Conservation (phyloP, 2,113 vertebrate species). For the Phyllopteryx taeniolatus region DNA sequence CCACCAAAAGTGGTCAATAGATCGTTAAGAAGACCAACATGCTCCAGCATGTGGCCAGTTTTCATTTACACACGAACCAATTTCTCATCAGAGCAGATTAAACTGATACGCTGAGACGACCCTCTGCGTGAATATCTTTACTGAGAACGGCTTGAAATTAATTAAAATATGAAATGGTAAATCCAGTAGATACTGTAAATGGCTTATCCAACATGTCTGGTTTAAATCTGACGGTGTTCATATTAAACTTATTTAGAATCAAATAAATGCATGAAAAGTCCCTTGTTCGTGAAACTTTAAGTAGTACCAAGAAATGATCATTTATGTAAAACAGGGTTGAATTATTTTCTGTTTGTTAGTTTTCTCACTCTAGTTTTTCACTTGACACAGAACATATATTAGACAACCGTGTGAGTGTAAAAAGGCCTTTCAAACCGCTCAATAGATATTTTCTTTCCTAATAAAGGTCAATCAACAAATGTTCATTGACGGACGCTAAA, state of each 20-base stretch:
- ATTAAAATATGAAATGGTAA: constrained; percentile 8
- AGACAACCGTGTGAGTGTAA: neutral
- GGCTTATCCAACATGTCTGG: neutral
- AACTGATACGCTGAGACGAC: constrained; percentile 13
- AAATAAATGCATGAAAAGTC: neutral
- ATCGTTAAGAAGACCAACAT: constrained; percentile 49
- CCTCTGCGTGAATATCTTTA: constrained; percentile 3
- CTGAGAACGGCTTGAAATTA: neutral
- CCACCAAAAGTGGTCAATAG: constrained; percentile 49
- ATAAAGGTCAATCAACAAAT: neutral
- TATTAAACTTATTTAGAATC: neutral
- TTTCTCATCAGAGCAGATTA: constrained; percentile 12
- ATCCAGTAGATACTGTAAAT: neutral
- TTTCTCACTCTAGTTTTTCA: neutral
- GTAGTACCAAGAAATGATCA: no score
- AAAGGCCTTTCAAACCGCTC: neutral
- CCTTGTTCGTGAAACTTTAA: neutral
- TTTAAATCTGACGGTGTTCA: neutral
- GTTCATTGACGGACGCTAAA: neutral
- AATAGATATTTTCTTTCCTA: neutral
- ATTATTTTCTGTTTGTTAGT: neutral
- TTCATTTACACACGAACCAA: constrained; percentile 26
- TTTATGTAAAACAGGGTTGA: neutral
- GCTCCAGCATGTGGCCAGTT: constrained; percentile 15
- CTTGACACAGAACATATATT: neutral